Base-by-base conservation (phyloP, 1,140 invertebrate genomes). In the Trachymyrmex cornetzi region DNA sequence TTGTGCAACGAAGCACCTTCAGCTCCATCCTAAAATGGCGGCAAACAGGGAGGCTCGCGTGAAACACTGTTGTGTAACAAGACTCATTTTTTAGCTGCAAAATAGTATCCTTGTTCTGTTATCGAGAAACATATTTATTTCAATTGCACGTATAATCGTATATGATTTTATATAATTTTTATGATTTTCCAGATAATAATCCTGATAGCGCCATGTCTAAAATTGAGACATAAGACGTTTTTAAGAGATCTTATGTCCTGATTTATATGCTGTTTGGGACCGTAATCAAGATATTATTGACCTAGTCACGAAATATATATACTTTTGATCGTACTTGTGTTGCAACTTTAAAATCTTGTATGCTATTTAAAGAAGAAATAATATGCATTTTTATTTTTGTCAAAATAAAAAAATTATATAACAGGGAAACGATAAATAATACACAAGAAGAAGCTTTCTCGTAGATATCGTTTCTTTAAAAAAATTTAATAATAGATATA, bases 11-110 rank as follows among this genome's bases (percentile, higher is more conserved):
- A 69, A 59, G 66, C 67, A 53, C 61, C 80, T 88, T 85, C 64
- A 71, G 59, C 59, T 80, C 48, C 80, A 84, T 87, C 66, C 77
- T 86, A 93, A 93, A 92, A 93, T 93, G 92, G 92, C 90, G 92
- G 24, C 24, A 61, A 57, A 59, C 55, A 61, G 24, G 27, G 12
- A 38, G 38, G 24, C 24, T 72, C 53, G 38, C 48, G 22, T 24
- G 6, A 63, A 50, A 34, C n/a, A 30, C 27, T 48, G 44, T 75
- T 67, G 66, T 48, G 22, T 48, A 75, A 48, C 19, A 74, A 61
- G 67, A 50, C 14, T 30, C 19, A 11, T 84, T 53, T 22, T 19
- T 74, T n/a, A 9, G 3, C 50, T 24, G 27, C n/a, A 55, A 55
- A 69, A 16, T 19, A 69, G n/a, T 14, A 16, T 19, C 14, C 22